Evolutionary conservation across 2,888 invertebrate genomes (phyloP).

Genomic region (Andrena chrysosceles): DNA sequence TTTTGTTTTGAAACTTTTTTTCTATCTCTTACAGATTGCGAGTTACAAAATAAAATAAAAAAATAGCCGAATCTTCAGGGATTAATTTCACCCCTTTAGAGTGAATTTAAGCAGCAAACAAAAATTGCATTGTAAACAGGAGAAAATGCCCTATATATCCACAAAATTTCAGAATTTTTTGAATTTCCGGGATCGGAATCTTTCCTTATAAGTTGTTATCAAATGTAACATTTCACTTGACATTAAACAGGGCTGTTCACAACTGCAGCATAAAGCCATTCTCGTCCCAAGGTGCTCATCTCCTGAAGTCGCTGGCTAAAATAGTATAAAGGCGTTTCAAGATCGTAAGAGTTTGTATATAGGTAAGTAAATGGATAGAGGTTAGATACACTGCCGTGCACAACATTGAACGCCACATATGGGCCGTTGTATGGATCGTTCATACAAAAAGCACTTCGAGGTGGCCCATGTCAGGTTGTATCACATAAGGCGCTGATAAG

Average conservation of each 20-base stretch:
- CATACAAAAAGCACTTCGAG: conserved; percentile 59
- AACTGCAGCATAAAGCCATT: neutral
- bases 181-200: too few relatives aligned
- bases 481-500: conserved; percentile 74
- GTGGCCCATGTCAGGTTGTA: conserved; percentile 49
- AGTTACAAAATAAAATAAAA: too few relatives aligned
- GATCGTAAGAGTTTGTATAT: conserved; percentile 41
- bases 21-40: too few relatives aligned
- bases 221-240: too few relatives aligned
- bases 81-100: too few relatives aligned
- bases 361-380: conserved; percentile 50
- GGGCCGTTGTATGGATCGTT: conserved; percentile 38
- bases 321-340: conserved; percentile 9
- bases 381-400: conserved; percentile 32
- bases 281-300: neutral
- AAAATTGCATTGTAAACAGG: too few relatives aligned
- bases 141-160: too few relatives aligned
- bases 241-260: neutral
- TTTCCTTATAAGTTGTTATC: too few relatives aligned
- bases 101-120: too few relatives aligned
- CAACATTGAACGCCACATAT: conserved; percentile 10
- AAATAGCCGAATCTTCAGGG: too few relatives aligned
- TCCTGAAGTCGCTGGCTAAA: neutral
- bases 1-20: too few relatives aligned
- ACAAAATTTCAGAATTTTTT: too few relatives aligned